Percentiles rank a stretch among this genome's conserved stretches.
Evolutionary conservation across 1,140 invertebrate species (phyloP).

Genomic region (Drosophila willistoni): DNA sequence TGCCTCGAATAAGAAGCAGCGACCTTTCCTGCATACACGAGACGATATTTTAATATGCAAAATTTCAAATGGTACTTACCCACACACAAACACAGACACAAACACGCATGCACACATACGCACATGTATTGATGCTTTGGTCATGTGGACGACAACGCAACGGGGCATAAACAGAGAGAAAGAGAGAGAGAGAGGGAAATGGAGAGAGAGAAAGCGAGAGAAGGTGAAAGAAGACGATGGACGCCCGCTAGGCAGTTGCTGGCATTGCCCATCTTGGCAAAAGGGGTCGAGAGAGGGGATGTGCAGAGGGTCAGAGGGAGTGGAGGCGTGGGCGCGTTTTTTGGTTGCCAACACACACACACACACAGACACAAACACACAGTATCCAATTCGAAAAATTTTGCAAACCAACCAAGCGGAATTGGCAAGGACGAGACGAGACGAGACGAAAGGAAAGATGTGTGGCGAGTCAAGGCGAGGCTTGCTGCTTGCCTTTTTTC

Average conservation of each 20-base stretch:
- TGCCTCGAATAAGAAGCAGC: constrained; percentile 53
- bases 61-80: constrained; percentile 71
- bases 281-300: not conserved
- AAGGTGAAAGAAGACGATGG: constrained; percentile 16
- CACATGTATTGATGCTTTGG: constrained; percentile 58
- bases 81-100: constrained; percentile 26
- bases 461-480: constrained; percentile 11
- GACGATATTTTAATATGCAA: constrained; percentile 81
- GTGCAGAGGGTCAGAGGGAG: not conserved
- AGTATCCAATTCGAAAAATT: constrained; percentile 79
- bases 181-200: not conserved
- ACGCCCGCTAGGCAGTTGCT: constrained; percentile 52
- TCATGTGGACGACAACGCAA: constrained; percentile 57
- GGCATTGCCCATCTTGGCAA: constrained; percentile 36
- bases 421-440: constrained; percentile 52
- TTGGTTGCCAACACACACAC: constrained; percentile 52
- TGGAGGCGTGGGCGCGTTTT: constrained; percentile 28
- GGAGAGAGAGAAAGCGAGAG: not conserved
- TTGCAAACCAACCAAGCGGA: constrained; percentile 75
- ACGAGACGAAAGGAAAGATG: not conserved
- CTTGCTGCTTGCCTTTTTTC: constrained; percentile 63
- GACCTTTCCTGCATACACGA: constrained; percentile 74
- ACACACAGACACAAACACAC: constrained; percentile 35
- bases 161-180: constrained; percentile 16
- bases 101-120: constrained; percentile 21